Base-by-base conservation (phyloP, 2,113 vertebrate species). In the Rhinolophus sinicus region DNA sequence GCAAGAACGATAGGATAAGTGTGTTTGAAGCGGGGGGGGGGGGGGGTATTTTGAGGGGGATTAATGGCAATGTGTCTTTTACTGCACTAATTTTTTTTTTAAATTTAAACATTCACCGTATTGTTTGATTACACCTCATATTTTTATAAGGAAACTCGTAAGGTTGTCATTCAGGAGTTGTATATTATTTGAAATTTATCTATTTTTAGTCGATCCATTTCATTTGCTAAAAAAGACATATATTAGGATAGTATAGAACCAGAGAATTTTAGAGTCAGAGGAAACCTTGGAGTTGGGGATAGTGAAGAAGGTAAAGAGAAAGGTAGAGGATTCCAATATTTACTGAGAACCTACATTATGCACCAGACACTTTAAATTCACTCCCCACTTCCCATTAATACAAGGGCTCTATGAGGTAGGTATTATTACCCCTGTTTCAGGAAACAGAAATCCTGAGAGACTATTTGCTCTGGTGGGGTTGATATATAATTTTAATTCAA, bases 401-500 rank as follows among this genome's bases (percentile, higher is more conserved):
- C 1, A 95, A 73, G 35, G n/a, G 19, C 60, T 81, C 47, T 44
- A n/a, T 83, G 30, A 88, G 13, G 6, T 75, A 80, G 24, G 8
- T 70, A 83, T 80, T 35, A 93, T 76, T 81, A 89, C 8, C 38
- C 5, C 6, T 47, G 11, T 82, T 96, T 91, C 87, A 94, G 62
- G 62, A 90, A 89, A 94, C 7, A 81, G 22, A 96, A 93, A 54
- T 94, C 44, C 60, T 80, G 1, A 88, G 64, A 62, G 40, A 65
- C 6, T 67, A 82, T 88, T 44, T 90, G 47, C 38, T 83, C 6
- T 19, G 26, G 40, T 69, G 35, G 24, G 18, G 16, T 33, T 95
- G 88, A 88, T 26, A 97, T 81, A 90, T 84, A 88, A 82, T 76
- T 96, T 69, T 88, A 92, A 90, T 91, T 93, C 28, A 91, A 76